Evolutionary conservation across 2,113 vertebrate species (phyloP), one percentile per base, ranked within the genome.

Genomic region (Pica pica): DNA sequence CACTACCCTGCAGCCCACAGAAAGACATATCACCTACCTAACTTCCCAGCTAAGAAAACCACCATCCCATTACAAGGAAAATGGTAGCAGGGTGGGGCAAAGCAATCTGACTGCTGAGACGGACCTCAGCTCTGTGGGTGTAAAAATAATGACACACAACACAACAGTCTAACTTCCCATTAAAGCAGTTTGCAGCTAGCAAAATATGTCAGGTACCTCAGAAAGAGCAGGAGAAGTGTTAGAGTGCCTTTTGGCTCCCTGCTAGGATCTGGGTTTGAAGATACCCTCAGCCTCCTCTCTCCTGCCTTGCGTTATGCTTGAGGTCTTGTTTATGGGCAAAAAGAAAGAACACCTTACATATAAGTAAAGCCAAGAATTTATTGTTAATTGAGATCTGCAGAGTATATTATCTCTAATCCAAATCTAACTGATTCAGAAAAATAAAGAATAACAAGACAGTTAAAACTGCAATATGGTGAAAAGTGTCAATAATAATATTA

Each of bases 131-230:
- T 55, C 35, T 56, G 30, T 52, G 35, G 26, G 35, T 91, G 65
- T 79, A 64, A 91, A 84, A 78, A 74, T 49, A 83, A 56, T 33
- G 30, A 47, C 39, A 50, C 7, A 21, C 8, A 77, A 41, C 3
- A 0, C 23, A 61, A 65, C 33, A 85, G 35, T 42, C 20, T 74
- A 50, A 55, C 33, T 79, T 91, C 55, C 55, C 3, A 7, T 47
- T 70, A 84, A 55, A 55, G 57, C 9, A 27, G 24, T 30, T 64
- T 0, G 0, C 50, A 50, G 44, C 14, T 59, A 35, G 28, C 47
- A 63, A 39, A 37, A 13, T 12, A 23, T 1, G 2, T 68, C 39
- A 49, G 1, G 1, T 31, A 19, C 13, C 35, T 70, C 3, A 1
- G 39, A 69, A 59, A 42, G 28, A 67, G 42, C n/a, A 69, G 37